Percentiles rank a stretch among this genome's conserved stretches.
Conservation (phyloP, 2,113 vertebrate species). For the Rhea pennata region DNA sequence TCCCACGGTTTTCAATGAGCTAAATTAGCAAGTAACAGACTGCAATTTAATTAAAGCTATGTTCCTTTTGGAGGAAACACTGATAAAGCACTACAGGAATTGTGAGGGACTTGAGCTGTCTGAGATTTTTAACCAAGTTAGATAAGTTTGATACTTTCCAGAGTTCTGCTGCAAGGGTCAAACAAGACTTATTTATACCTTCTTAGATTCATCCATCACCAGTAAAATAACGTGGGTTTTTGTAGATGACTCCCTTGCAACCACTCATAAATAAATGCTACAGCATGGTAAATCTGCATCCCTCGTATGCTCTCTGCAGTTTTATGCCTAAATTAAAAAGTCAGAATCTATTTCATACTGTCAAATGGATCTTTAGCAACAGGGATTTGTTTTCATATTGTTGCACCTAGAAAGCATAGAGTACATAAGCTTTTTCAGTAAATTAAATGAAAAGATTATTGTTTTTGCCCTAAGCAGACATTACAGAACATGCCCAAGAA, state of each 20-base stretch:
- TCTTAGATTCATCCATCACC: neutral
- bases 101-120: neutral
- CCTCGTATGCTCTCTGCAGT: neutral
- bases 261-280: constrained; percentile 40
- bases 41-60: neutral
- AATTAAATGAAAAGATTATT: constrained; percentile 75
- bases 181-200: neutral
- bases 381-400: constrained; percentile 62
- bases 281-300: neutral
- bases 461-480: constrained; percentile 71
- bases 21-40: neutral
- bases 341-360: constrained; percentile 57
- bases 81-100: neutral
- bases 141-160: neutral
- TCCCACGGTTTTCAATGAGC: neutral
- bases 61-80: neutral
- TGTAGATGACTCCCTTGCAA: neutral
- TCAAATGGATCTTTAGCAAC: constrained; percentile 68
- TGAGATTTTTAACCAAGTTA: neutral
- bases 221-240: neutral
- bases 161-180: neutral
- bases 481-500: constrained; percentile 59
- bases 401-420: constrained; percentile 51
- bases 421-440: constrained; percentile 59
- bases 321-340: constrained; percentile 59